A percentile compares a stretch with the other conserved stretches of the same genome.
phyloP scores from a whole-genome alignment of 1,140 invertebrate species.

The Heterodera schachtii region DNA sequence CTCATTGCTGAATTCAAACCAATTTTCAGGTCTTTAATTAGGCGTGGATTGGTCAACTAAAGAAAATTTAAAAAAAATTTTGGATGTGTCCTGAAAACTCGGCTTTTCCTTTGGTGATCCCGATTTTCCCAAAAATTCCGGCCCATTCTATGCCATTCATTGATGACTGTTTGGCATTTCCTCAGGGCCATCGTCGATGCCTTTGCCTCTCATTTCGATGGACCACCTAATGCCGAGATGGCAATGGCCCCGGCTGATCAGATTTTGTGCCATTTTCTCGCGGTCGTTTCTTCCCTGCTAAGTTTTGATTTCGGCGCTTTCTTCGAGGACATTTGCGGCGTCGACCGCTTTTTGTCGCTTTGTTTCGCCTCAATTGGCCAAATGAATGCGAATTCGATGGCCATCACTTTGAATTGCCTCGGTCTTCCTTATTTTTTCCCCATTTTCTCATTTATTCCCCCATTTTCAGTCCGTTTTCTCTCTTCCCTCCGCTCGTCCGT shows the following conservation, averaged over 20 bases:
- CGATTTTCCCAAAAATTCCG: no score
- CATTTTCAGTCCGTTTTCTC: not conserved
- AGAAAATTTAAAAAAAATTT: no score
- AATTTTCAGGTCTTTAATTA: conserved; percentile 3
- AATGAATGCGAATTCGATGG: conserved; percentile 3
- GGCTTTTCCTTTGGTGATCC: no score
- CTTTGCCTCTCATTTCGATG: not conserved
- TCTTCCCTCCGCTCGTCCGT: not conserved
- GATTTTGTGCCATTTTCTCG: not conserved
- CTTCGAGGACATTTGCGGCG: not conserved
- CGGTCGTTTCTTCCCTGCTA: not conserved
- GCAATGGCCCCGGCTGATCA: not conserved
- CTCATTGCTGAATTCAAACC: not conserved
- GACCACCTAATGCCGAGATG: no score
- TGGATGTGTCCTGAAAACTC: no score
- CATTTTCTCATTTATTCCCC: not conserved
- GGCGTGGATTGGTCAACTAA: no score
- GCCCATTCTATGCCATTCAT: no score
- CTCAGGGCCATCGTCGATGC: not conserved
- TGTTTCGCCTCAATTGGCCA: conserved; percentile 5
- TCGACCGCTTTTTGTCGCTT: not conserved
- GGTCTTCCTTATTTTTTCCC: not conserved
- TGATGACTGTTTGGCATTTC: not conserved
- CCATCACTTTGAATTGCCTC: not conserved
- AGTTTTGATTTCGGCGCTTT: not conserved